A percentile compares a stretch with the other conserved stretches of the same genome.
phyloP scores from a whole-genome alignment of 2,888 invertebrate species.

The Automeris io region DNA sequence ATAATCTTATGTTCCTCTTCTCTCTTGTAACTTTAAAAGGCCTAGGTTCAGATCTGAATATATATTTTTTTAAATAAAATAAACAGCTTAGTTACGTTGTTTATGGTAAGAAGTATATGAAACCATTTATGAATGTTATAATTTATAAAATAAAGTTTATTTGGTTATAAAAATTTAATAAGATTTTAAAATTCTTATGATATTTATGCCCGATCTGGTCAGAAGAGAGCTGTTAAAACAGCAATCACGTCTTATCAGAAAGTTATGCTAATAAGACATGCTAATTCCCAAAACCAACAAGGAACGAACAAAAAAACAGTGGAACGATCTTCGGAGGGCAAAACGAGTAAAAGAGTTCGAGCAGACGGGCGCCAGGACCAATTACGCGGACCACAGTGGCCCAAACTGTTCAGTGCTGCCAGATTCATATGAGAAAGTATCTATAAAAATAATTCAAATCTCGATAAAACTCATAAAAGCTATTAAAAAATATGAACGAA shows the following conservation, averaged over 20 bases:
- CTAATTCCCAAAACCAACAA: slow-evolving; percentile 77
- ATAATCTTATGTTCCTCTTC: no score
- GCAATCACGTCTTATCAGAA: slow-evolving; percentile 65
- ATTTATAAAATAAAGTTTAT: no score
- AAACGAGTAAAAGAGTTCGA: slow-evolving; percentile 53
- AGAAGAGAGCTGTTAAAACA: slow-evolving; percentile 53
- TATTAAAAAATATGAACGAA: no score
- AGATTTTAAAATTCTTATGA: background rate
- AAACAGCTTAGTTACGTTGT: no score
- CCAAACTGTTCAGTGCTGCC: slow-evolving; percentile 18
- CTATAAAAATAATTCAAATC: no score
- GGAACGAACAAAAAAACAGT: slow-evolving; percentile 45
- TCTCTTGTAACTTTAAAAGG: no score
- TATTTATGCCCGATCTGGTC: slow-evolving; percentile 1
- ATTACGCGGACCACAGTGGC: slow-evolving; percentile 51
- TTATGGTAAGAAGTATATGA: no score
- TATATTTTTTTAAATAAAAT: no score
- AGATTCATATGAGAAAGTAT: slow-evolving; percentile 22
- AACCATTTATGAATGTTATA: no score
- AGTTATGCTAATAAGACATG: slow-evolving; percentile 76
- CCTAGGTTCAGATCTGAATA: no score
- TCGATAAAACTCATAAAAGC: no score
- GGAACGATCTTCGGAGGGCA: slow-evolving; percentile 38
- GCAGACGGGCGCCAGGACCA: slow-evolving; percentile 71
- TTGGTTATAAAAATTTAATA: no score